Base-by-base conservation (phyloP, 1,140 invertebrate species). In the Drosophila mayri region DNA sequence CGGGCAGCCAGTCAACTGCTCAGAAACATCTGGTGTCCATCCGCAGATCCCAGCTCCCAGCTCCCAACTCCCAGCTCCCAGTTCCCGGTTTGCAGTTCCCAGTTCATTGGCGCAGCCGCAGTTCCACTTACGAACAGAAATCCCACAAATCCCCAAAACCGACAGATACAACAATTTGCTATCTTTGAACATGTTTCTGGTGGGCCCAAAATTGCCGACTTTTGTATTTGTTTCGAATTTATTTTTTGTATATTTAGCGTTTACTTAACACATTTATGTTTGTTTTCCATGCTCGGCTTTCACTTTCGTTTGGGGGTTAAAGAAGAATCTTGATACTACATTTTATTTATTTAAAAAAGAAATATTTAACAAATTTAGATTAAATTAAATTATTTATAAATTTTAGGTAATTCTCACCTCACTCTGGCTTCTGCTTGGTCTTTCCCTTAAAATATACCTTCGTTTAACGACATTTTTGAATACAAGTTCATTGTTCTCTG, bases 1-100 rank as follows among this genome's bases (percentile, higher is more conserved):
- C 68, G 52, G 68, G 67, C 67, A 57, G 54, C 61, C 79, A 79
- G 47, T 64, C 79, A 75, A 74, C 68, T 78, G 57, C 63, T 58
- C 43, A 64, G 57, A 60, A 71, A 68, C 68, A 72, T 72, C 68
- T 72, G 68, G 70, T 72, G 68, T 70, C 49, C 67, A 41, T 64
- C 55, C 38, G 9, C 16, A 49, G 46, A n/a, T 68, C 37, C 44
- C 44, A 46, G 20, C 4, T 46, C 44, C 12, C 44, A 25, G 40
- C n/a, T 43, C 40, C 40, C 43, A 22, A 28, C 4, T 46, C 44
- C 12, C 44, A 25, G 9, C n/a, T 43, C 40, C 40, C 43, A 22
- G 47, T 18, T 50, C 25, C 25, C 47, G 14, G 47, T 30, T 12
- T 11, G 3, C 25, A 47, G 44, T 28, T 67, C 44, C 61, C 22